A percentile compares a stretch with the other conserved stretches of the same genome.
phyloP scores from a whole-genome alignment of 2,113 vertebrate species.

The Psilopsiagon aurifrons region DNA sequence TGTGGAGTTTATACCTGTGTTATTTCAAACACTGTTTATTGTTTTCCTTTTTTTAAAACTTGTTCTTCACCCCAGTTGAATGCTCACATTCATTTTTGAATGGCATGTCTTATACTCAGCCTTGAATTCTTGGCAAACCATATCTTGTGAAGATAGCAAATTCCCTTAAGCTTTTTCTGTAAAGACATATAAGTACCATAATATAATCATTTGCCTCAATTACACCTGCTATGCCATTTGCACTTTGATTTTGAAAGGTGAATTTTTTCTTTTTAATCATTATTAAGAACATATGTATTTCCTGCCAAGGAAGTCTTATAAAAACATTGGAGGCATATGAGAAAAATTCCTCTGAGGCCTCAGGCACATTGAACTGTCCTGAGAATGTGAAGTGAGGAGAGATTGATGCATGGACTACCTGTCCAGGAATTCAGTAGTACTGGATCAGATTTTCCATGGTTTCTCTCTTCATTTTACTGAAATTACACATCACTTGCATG shows the following conservation, averaged over 20 bases:
- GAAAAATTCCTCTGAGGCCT: slow-evolving; percentile 59
- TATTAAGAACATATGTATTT: slow-evolving; percentile 63
- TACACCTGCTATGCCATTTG: slow-evolving; percentile 65
- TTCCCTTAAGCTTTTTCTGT: slow-evolving; percentile 27
- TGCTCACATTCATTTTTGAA: not conserved
- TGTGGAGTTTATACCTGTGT: not conserved
- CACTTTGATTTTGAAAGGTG: slow-evolving; percentile 54
- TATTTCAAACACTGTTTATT: slow-evolving; percentile 3
- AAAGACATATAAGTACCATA: slow-evolving; percentile 22
- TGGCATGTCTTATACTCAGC: not conserved
- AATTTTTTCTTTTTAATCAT: slow-evolving; percentile 60
- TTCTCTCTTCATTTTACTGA: slow-evolving; percentile 13
- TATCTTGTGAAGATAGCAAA: not conserved
- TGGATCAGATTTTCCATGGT: slow-evolving; percentile 55
- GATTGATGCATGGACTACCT: slow-evolving; percentile 62
- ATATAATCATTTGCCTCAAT: slow-evolving; percentile 36
- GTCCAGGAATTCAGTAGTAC: slow-evolving; percentile 52
- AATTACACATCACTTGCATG: not conserved
- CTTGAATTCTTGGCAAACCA: slow-evolving; percentile 10
- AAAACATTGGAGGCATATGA: slow-evolving; percentile 62
- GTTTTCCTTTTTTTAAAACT: not conserved
- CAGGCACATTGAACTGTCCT: slow-evolving; percentile 46
- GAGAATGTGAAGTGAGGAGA: slow-evolving; percentile 56
- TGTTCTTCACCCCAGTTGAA: not conserved
- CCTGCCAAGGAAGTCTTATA: slow-evolving; percentile 29